phyloP scores from a whole-genome alignment of 2,113 vertebrate species.

The Aldabrachelys gigantea region DNA sequence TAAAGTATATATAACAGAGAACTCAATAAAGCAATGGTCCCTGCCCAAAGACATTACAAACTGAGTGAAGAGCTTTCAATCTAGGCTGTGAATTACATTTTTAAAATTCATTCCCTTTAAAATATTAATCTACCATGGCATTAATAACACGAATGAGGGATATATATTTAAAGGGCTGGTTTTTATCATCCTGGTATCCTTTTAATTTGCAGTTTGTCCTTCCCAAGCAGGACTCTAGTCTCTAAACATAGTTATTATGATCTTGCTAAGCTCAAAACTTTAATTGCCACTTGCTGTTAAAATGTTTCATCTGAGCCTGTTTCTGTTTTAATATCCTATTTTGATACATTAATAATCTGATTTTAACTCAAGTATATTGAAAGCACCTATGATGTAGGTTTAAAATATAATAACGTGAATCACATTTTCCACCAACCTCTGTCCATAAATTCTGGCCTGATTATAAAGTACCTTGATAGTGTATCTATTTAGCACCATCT shows the following conservation, averaged over 20 bases:
- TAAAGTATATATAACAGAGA: conserved; percentile 13
- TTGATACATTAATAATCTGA: conserved; percentile 71
- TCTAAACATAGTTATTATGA: conserved; percentile 19
- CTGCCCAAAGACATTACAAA: fast-evolving
- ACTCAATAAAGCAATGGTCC: not conserved
- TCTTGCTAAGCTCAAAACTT: conserved; percentile 40
- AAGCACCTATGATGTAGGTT: conserved; percentile 42
- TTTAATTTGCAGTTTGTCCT: conserved; percentile 72
- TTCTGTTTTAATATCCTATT: conserved; percentile 40
- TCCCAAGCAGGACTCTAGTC: conserved; percentile 60
- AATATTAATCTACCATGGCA: conserved; percentile 70
- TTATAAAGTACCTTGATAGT: not conserved
- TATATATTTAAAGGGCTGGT: conserved; percentile 60
- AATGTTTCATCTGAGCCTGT: conserved; percentile 60
- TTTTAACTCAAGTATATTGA: conserved; percentile 36
- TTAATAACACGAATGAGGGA: conserved; percentile 60
- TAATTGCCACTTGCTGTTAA: conserved; percentile 20
- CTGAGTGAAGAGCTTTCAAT: not conserved
- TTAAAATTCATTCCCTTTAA: conserved; percentile 54
- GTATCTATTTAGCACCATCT: not conserved
- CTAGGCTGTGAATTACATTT: conserved; percentile 42
- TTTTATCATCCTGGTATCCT: conserved; percentile 59
- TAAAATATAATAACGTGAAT: conserved; percentile 25
- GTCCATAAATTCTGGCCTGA: conserved; percentile 21
- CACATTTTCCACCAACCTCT: not conserved